phyloP scores from a whole-genome alignment of 2,113 vertebrate genomes.

The Amphiprion percula region DNA sequence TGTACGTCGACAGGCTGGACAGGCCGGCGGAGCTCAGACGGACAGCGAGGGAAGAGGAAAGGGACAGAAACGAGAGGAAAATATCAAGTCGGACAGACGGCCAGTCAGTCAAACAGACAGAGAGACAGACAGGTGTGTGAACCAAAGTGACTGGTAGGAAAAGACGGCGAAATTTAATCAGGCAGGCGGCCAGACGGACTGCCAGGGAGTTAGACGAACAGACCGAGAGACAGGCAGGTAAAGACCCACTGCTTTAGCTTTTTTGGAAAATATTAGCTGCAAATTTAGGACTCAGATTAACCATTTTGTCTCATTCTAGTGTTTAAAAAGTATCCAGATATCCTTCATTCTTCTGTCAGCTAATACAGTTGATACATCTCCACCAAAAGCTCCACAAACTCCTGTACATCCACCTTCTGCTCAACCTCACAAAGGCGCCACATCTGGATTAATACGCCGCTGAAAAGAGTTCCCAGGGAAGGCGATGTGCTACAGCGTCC shows the following conservation, averaged over 20 bases:
- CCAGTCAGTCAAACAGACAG: conserved; percentile 45
- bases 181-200: conserved; percentile 21
- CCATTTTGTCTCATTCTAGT: no score
- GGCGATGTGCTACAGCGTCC: no score
- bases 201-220: neutral
- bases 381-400: no score
- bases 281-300: no score
- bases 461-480: neutral
- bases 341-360: no score
- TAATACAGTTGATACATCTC: no score
- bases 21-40: neutral
- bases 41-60: conserved; percentile 39
- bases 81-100: conserved; percentile 38
- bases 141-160: conserved; percentile 4
- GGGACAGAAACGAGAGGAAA: conserved; percentile 60
- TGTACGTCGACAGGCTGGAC: neutral
- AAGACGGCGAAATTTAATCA: neutral
- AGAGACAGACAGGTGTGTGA: conserved; percentile 38
- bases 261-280: neutral
- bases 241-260: neutral
- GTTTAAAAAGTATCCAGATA: no score
- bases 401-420: no score
- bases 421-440: neutral
- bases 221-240: neutral
- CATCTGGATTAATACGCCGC: neutral